Evolutionary conservation across 2,113 vertebrate genomes (phyloP).

Genomic region (Plecturocebus donacophilus): DNA sequence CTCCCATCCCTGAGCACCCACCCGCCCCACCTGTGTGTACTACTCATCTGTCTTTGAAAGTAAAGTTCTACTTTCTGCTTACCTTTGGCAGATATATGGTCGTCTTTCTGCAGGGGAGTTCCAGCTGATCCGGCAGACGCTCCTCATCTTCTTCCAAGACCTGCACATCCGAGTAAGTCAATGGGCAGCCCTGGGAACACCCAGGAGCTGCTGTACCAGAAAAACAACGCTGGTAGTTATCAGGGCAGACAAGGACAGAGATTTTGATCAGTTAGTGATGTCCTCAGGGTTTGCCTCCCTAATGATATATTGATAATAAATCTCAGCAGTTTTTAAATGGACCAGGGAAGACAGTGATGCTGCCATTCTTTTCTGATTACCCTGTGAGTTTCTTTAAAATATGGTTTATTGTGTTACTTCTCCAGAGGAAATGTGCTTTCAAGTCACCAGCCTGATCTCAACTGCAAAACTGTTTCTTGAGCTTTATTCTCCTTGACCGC

Average conservation of each 20-base stretch:
- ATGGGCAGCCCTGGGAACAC: fast-evolving
- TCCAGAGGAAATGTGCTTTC: neutral
- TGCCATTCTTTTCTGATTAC: neutral
- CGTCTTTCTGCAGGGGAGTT: slow-evolving; percentile 91
- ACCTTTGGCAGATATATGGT: slow-evolving; percentile 88
- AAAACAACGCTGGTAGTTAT: too few relatives aligned
- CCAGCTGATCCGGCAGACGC: slow-evolving; percentile 96
- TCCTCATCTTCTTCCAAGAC: slow-evolving; percentile 98
- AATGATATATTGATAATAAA: neutral
- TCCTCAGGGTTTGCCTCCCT: neutral
- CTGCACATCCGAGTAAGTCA: slow-evolving; percentile 97
- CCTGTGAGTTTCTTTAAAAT: neutral
- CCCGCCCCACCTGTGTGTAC: fast-evolving
- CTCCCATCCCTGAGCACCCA: neutral
- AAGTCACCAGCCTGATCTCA: neutral
- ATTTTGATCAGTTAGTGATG: neutral
- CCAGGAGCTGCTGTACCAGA: neutral
- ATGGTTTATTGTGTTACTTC: neutral
- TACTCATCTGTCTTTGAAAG: neutral
- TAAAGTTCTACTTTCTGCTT: neutral
- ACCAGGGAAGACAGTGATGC: neutral
- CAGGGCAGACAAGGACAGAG: neutral
- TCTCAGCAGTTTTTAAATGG: neutral
- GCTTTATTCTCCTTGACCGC: neutral
- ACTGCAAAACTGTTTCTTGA: neutral